Evolutionary conservation across 2,797 vertebrate species (phyloP), one percentile per base, ranked within the genome.

Genomic region (Siniperca obscura): DNA sequence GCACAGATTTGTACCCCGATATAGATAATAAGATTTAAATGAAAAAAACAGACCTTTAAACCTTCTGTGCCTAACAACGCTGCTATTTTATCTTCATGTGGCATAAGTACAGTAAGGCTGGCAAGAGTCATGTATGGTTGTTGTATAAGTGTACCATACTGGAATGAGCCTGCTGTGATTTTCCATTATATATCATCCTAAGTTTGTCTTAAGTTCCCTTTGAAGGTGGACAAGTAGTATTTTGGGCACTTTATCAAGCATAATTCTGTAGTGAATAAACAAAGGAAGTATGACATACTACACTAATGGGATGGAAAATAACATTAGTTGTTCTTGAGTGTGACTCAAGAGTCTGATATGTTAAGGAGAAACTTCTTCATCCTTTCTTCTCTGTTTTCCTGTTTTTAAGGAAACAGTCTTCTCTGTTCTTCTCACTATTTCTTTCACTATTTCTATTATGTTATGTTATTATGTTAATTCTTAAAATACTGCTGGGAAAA

Each of bases 301-400:
- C 64, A 57, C 59, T 79, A 71, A 88, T 80, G 64, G 69, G 38
- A 75, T 88, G 84, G 81, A 89, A 90, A 86, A 81, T 78, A 78
- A 72, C 64, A 75, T 62, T 42, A 50, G 67, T 77, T 83, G 60
- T 77, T 83, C 64, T 79, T 74, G 16, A 86, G 69, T 53, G 75
- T 82, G 74, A 68, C 78, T 77, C 71, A 73, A 76, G 60, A 42
- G 59, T 70, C 36, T 44, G 61, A 74, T 70, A 10, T 57, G 46
- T 52, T 30, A 40, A 55, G 17, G 62, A 64, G 59, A 67, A 59
- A 56, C 46, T 22, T 38, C 46, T 22, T 38, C 74, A 53, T 62
- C 60, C 53, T 79, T 76, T 82, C 6, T 56, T 50, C 16, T 30
- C 40, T 50, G 30, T 19, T 40, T 60, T 61, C 12, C 7, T 52